Base-by-base conservation (phyloP, 2,113 vertebrate genomes). In the Heteronetta atricapilla region DNA sequence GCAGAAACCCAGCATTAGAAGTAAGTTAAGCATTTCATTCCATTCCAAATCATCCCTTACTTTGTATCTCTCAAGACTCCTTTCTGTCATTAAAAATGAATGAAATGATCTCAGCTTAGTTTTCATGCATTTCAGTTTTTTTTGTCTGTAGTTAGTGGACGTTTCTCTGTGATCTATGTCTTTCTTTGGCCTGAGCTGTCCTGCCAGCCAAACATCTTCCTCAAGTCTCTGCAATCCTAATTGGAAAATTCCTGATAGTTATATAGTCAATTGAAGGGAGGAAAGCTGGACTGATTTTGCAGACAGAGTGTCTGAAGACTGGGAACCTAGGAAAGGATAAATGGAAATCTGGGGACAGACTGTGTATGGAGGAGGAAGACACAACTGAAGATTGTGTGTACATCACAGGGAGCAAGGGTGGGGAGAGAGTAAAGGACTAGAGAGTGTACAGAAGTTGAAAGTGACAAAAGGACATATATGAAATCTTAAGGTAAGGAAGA, bases 341-440 rank as follows among this genome's bases (percentile, higher is more conserved):
- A 34, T 5, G 7, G 34, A 60, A 70, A 69, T n/a, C 10, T 89
- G 13, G 34, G 28, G 12, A 16, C 17, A 60, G 29, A 33, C 1
- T 46, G 22, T 40, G 34, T 5, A 31, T 36, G 33, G 8, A 72
- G 14, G 31, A 77, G 10, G 26, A 82, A 64, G 13, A 7, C 13
- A 50, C 50, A 52, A 23, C 14, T 89, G 55, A 68, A 64, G 18
- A 44, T 13, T 13, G 14, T n/a, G 11, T 74, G 2, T 31, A 13
- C 8, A 5, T 16, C 77, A 31, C 14, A 72, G 25, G 18, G 58
- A 58, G 23, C 0, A 0, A 7, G 2, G 3, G 21, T 13, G 17
- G 15, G 21, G 26, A 34, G 23, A 48, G 2, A 44, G 28, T 3
- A 69, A 69, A 72, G 34, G 15, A 82, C 20, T 22, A 28, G 40